phyloP scores from a whole-genome alignment of 2,113 vertebrate species.

The Vicugna pacos region DNA sequence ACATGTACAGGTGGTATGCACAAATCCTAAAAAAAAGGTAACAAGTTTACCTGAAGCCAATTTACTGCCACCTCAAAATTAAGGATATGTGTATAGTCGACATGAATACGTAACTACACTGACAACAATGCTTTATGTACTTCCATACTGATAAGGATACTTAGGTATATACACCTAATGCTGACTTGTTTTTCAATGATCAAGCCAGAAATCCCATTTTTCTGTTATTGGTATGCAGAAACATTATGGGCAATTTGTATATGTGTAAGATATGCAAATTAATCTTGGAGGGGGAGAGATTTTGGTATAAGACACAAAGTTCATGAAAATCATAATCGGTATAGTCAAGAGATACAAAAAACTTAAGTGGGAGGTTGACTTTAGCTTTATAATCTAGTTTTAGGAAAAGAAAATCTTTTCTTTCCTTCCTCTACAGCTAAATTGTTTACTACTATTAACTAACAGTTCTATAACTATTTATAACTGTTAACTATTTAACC shows the following conservation, averaged over 20 bases:
- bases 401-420: conserved; percentile 10
- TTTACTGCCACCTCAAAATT: conserved; percentile 24
- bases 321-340: conserved; percentile 48
- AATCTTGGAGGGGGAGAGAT: background rate
- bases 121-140: background rate
- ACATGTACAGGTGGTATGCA: background rate
- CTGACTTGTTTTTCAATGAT: background rate
- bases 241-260: conserved; percentile 13
- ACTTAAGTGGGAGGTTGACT: background rate
- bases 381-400: conserved; percentile 31
- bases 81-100: background rate
- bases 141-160: background rate
- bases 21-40: conserved; percentile 2
- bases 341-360: background rate
- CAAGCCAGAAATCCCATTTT: conserved; percentile 10
- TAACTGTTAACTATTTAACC: background rate
- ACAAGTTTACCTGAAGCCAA: background rate
- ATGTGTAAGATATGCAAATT: background rate
- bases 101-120: background rate
- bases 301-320: conserved; percentile 26
- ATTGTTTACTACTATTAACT: background rate
- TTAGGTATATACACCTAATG: background rate
- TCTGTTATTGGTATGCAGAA: background rate
- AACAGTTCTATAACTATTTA: background rate
- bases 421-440: background rate